Evolutionary conservation across 2,113 vertebrate species (phyloP), one percentile per base, ranked within the genome.

Genomic region (Corvus hawaiiensis): DNA sequence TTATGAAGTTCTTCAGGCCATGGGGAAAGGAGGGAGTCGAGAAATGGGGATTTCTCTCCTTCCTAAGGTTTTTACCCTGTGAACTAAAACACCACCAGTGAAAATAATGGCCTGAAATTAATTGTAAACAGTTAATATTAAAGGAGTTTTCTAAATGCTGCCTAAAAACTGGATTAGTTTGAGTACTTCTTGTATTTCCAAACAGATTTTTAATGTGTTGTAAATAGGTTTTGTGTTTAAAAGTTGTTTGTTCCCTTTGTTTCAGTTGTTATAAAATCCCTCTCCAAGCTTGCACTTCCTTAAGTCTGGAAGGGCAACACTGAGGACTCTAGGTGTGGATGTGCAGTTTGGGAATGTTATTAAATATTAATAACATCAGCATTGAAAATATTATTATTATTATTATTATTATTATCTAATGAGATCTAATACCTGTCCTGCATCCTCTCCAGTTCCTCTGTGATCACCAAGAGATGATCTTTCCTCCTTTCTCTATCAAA

Each of bases 1-100:
- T 94, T 90, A 90, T 93, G 35, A 55, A 94, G 76, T 86, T 95
- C 52, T 92, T 63, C 33, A 51, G 79, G 93, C 85, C n/a, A 4
- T 27, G 87, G 75, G 51, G 67, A 64, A 54, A 73, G 49, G 52
- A 87, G 54, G 32, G 32, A 85, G 37, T 10, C 32, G 41, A 85
- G 71, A 90, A 49, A 37, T 66, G 54, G 54, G 64, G 28, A n/a
- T 84, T 94, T 92, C 35, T 87, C 9, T 71, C 41, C 59, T 91
- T 81, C 61, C 26, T 37, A 17, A 55, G 30, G 11, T 54, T 78
- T 92, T 77, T 55, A 51, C 67, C 5, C 44, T 32, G 13, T 19
- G 44, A 82, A 33, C 39, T 80, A 4, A 71, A 91, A 27, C 46
- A 39, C 10, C 37, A 66, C 7, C 32, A 19, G 15, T n/a, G 48